phyloP scores from a whole-genome alignment of 2,113 vertebrate species.

The Muntiacus reevesi region DNA sequence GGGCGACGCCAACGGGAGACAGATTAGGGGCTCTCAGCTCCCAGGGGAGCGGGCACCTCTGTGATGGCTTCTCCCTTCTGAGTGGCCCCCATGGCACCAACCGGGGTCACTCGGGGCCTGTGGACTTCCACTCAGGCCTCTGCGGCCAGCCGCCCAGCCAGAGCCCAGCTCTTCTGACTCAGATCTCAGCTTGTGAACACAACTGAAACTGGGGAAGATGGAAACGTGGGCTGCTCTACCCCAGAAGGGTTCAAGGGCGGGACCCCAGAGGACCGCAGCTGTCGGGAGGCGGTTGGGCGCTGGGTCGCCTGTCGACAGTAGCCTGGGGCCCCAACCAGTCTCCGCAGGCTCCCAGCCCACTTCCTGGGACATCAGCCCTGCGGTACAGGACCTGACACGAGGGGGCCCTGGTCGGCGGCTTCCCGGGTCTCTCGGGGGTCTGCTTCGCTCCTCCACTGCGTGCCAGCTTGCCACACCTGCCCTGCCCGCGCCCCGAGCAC shows the following conservation, averaged over 20 bases:
- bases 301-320: not conserved
- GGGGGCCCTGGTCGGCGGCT: accelerated
- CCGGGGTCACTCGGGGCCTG: not conserved
- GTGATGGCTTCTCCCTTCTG: not conserved
- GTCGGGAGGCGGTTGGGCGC: accelerated
- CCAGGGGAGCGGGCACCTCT: not conserved
- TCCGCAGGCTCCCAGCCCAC: not conserved
- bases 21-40: not conserved
- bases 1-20: not conserved
- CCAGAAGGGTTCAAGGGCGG: not conserved
- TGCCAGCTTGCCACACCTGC: accelerated
- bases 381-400: not conserved
- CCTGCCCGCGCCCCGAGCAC: not conserved
- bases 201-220: not conserved
- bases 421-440: accelerated
- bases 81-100: not conserved
- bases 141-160: not conserved
- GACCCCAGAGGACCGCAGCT: not conserved
- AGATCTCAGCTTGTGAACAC: not conserved
- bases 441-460: not conserved
- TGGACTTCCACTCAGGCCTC: not conserved
- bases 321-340: not conserved
- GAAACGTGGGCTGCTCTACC: not conserved
- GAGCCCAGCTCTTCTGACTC: not conserved
- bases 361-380: not conserved